A percentile compares a stretch with the other conserved stretches of the same genome.
Evolutionary conservation across 2,888 invertebrate species (phyloP).

Genomic region (Leptinotarsa tumamoca): DNA sequence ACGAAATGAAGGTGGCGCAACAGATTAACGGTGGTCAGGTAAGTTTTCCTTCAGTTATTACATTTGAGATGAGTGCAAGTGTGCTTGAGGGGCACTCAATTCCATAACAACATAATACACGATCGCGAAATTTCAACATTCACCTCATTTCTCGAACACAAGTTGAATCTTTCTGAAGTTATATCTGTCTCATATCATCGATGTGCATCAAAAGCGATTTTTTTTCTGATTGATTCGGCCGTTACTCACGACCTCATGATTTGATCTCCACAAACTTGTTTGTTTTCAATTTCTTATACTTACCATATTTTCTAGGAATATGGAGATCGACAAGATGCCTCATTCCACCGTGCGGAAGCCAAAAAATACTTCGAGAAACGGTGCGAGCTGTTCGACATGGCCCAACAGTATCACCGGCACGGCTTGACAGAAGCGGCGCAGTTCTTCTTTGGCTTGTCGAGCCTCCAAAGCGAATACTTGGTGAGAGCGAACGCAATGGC

Average conservation of each 20-base stretch:
- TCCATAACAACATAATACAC: too few species aligned
- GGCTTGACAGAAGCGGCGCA: constrained; percentile 77
- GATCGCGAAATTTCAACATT: too few species aligned
- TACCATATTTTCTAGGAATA: constrained; percentile 34
- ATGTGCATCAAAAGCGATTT: background rate
- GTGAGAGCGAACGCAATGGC: constrained; percentile 75
- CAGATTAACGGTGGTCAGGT: constrained; percentile 67
- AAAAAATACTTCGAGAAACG: constrained; percentile 67
- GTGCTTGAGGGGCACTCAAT: too few species aligned
- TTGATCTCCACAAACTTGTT: too few species aligned
- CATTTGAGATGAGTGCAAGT: too few species aligned
- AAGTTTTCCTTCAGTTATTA: constrained; percentile 39
- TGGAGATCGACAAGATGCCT: constrained; percentile 44
- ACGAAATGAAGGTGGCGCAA: constrained; percentile 67
- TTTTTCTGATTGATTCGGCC: too few species aligned
- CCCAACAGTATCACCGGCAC: constrained; percentile 67
- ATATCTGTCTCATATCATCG: background rate
- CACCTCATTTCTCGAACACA: too few species aligned
- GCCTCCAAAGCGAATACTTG: constrained; percentile 72
- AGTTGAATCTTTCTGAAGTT: too few species aligned
- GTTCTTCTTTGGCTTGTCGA: constrained; percentile 79
- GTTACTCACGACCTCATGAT: too few species aligned
- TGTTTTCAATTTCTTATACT: background rate
- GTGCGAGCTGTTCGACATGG: constrained; percentile 69
- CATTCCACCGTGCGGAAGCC: constrained; percentile 66